These are phyloP conservation scores for Physocephala rufipes DNA, from an alignment of 2,888 invertebrate species.

Conservation along the genomic window DNA sequence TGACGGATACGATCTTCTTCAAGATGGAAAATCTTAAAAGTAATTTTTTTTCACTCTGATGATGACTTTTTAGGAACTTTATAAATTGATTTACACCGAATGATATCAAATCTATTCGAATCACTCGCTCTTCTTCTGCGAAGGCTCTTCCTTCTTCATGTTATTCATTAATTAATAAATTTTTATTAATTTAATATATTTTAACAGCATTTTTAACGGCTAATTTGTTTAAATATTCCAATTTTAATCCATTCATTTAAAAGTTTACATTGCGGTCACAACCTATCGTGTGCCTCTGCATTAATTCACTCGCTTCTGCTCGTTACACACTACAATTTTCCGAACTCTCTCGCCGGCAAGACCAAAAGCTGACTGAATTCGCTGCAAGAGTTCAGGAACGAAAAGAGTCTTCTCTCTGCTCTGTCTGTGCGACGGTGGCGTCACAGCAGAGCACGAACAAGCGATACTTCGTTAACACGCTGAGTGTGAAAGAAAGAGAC, in stretches of 20 bases:
- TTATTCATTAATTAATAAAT: background rate
- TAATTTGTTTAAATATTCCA: too few relatives aligned
- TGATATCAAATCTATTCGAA: background rate
- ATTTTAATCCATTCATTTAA: too few relatives aligned
- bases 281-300: too few relatives aligned
- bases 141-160: background rate
- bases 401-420: conserved; percentile 51
- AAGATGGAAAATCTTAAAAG: background rate
- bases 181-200: background rate
- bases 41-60: conserved; percentile 1
- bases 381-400: conserved; percentile 57
- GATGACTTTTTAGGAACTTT: conserved; percentile 34
- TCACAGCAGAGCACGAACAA: conserved; percentile 17
- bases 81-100: background rate
- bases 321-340: conserved; percentile 43
- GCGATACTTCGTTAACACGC: conserved; percentile 32
- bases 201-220: background rate
- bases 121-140: background rate
- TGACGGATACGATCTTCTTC: background rate
- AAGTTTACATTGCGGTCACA: too few relatives aligned
- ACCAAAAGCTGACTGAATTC: conserved; percentile 61
- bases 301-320: conserved; percentile 13
- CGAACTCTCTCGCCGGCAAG: conserved; percentile 62
- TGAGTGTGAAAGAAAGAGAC: conserved; percentile 44
- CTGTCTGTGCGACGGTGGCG: conserved; percentile 9